Evolutionary conservation across 2,797 vertebrate species (phyloP), one percentile per base, ranked within the genome.

Genomic region (Potorous gilbertii): DNA sequence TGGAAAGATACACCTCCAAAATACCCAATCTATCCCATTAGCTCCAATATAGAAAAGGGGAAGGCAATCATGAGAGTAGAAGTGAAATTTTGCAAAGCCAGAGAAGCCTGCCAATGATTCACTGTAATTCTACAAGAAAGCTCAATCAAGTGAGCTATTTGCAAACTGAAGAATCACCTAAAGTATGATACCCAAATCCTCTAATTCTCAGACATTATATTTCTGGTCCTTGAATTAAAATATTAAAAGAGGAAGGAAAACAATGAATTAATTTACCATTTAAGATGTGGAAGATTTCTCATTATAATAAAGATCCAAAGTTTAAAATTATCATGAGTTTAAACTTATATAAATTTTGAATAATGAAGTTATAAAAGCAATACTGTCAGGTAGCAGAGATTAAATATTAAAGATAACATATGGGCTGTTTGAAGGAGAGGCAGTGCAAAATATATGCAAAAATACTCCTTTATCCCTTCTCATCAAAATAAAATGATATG

Each of bases 401-500:
- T 92, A 91, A 90, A 74, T 31, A 81, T 57, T 74, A 94, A 81
- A 66, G 27, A 95, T 57, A 96, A 91, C 81, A 5, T 91, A 59
- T n/a, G 2, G 92, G 34, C 34, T 90, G 14, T 55, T 96, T 95
- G 91, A 92, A 27, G 18, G 52, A 91, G n/a, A 96, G 90, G 21
- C 46, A 94, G 34, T 92, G 91, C 91, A 54, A n/a, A n/a, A 56
- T 91, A 31, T 87, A 93, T 81, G 95, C 54, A 97, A 90, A 95
- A 56, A 40, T 94, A 96, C 95, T 0, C 29, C 1, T 91, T 56
- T 92, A n/a, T 54, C 93, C 46, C 0, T 94, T 96, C 12, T 52
- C 46, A 92, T 92, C 50, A 96, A 93, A 12, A 18, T n/a, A 94
- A 57, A 27, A 0, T 0, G 0, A 59, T 55, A 92, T 96, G 62